Evolutionary conservation across 37 sponge, comb jelly and placozoan genomes (phyloP).

Genomic region (Oopsacas minuta): DNA sequence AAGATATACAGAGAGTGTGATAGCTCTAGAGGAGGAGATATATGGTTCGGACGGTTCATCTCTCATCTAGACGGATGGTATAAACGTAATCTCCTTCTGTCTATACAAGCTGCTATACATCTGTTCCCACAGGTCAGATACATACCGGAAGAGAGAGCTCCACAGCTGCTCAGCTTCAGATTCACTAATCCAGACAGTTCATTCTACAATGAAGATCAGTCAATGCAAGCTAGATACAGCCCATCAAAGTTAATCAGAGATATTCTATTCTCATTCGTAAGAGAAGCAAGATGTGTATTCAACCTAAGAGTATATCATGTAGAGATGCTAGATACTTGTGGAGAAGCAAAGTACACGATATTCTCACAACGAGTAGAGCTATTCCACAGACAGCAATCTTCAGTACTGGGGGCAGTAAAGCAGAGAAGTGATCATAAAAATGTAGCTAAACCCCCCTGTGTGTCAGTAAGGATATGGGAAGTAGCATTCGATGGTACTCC

Average conservation of each 20-base stretch:
- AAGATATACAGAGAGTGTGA: not conserved
- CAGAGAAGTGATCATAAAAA: not conserved
- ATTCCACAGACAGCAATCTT: not conserved
- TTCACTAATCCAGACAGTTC: not conserved
- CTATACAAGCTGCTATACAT: conserved; percentile 31
- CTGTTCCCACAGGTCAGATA: not conserved
- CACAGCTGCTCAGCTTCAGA: not conserved
- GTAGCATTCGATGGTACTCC: not conserved
- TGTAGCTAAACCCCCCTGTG: conserved; percentile 1
- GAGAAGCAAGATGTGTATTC: not conserved
- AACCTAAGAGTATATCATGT: not conserved
- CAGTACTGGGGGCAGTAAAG: not conserved
- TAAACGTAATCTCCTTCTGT: conserved; percentile 59
- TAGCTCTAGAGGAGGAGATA: conserved; percentile 29
- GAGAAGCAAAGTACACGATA: not conserved
- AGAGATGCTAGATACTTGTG: not conserved
- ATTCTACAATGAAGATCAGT: not conserved
- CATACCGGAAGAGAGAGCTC: not conserved
- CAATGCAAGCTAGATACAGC: not conserved
- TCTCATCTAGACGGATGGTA: conserved; percentile 81
- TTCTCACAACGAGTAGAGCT: conserved; percentile 11
- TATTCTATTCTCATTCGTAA: not conserved
- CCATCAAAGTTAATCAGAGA: conserved; percentile 1
- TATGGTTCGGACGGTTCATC: conserved; percentile 58
- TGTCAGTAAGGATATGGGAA: not conserved